Base-by-base conservation (phyloP, 2,113 vertebrate genomes). In the Phylloscopus trochiloides region DNA sequence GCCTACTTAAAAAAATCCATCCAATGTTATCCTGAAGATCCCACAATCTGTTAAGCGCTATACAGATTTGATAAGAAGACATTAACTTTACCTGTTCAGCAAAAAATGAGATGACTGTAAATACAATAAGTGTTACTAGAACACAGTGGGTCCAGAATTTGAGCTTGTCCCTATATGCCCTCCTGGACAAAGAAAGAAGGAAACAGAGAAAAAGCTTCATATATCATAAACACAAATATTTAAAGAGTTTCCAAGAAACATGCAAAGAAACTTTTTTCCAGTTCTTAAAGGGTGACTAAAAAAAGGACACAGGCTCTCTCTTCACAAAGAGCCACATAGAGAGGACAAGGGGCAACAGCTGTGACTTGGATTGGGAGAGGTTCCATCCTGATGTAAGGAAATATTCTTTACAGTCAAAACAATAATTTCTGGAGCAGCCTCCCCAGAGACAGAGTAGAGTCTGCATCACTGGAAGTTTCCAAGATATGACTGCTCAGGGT, bases 81-180 rank as follows among this genome's bases (percentile, higher is more conserved):
- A 29, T 19, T 84, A 86, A 67, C 94, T 95, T 98, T 97, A 99
- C 99, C 99, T 99, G 99, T 96, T 99, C 99, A 18, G 99, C 99
- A 93, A 99, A 99, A 98, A 99, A 99, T 10, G 99, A 99, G 96
- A 99, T 97, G 92, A 99, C 83, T 14, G 99, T 99, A 98, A 99
- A 99, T 92, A 99, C 90, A 92, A 99, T 99, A 65, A 99, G 97
- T 3, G 99, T 98, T 95, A 99, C 98, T 38, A 99, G 97, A 75
- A 99, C 98, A 88, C 99, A 99, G 66, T 99, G 99, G 14, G 99
- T 99, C 99, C 99, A 99, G 97, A 99, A 99, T 98, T 99, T 99
- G 94, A 99, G 92, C 96, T 99, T 99, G 98, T 99, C 99, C 70
- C 99, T 98, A 87, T 99, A 99, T 7, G 98, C 97, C 55, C 99